phyloP scores from a whole-genome alignment of 2,113 vertebrate genomes.

The Apteryx mantelli region DNA sequence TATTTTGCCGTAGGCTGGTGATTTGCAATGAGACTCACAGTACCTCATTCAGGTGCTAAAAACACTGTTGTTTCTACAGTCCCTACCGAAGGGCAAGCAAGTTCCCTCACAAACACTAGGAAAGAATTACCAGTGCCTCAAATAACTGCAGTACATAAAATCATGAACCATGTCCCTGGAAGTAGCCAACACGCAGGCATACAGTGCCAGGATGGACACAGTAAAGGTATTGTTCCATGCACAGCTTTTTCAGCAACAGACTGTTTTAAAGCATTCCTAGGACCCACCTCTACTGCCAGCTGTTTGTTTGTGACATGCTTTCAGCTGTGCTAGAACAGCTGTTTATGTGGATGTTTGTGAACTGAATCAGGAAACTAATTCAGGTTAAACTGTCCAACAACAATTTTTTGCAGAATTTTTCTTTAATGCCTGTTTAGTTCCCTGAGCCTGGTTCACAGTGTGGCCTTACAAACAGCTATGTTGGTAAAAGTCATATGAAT shows the following conservation, averaged over 20 bases:
- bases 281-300: neutral
- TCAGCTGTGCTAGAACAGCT: neutral
- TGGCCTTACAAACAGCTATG: neutral
- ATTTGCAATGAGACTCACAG: neutral
- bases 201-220: neutral
- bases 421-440: neutral
- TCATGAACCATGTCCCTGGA: neutral
- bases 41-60: neutral
- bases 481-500: neutral
- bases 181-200: neutral
- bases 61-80: neutral
- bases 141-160: fast-evolving
- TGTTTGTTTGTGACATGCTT: neutral
- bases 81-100: neutral
- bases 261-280: neutral
- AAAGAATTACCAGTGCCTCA: neutral
- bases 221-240: neutral
- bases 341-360: neutral
- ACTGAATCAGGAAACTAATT: neutral
- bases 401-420: neutral
- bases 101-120: neutral
- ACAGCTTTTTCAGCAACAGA: neutral
- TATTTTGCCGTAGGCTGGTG: neutral
- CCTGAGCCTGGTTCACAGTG: neutral
- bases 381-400: neutral